Evolutionary conservation across 2,113 vertebrate genomes (phyloP).

Genomic region (Microtus oregoni): DNA sequence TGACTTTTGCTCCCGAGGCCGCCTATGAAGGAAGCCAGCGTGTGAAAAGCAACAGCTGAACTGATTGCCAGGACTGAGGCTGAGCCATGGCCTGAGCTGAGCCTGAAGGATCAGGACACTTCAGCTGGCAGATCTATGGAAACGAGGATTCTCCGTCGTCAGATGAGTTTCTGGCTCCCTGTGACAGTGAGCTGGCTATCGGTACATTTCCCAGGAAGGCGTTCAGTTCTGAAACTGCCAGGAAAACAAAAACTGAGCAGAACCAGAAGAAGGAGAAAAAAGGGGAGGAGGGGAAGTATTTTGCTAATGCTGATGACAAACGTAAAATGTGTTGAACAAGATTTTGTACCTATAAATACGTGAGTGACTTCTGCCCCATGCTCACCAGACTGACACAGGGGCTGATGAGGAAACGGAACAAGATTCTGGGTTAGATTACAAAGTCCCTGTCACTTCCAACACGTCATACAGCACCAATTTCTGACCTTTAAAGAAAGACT

Average conservation of each 20-base stretch:
- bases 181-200: neutral
- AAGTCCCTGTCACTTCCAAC: neutral
- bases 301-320: constrained; percentile 14
- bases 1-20: neutral
- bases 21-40: neutral
- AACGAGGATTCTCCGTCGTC: neutral
- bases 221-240: neutral
- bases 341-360: neutral
- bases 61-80: neutral
- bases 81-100: accelerated
- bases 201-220: neutral
- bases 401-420: neutral
- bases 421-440: neutral
- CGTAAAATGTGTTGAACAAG: neutral
- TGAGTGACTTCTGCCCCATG: neutral
- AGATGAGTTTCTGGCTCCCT: neutral
- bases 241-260: constrained; percentile 15
- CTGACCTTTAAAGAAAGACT: neutral
- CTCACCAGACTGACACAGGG: neutral
- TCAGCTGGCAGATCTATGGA: neutral
- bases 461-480: neutral
- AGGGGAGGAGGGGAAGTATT: neutral
- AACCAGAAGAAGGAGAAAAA: neutral
- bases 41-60: neutral
- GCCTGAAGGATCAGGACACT: neutral